A percentile compares a stretch with the other conserved stretches of the same genome.
These are phyloP conservation scores for Orcinus orca DNA, from an alignment of 2,113 vertebrate species.

Conservation along the genomic window DNA sequence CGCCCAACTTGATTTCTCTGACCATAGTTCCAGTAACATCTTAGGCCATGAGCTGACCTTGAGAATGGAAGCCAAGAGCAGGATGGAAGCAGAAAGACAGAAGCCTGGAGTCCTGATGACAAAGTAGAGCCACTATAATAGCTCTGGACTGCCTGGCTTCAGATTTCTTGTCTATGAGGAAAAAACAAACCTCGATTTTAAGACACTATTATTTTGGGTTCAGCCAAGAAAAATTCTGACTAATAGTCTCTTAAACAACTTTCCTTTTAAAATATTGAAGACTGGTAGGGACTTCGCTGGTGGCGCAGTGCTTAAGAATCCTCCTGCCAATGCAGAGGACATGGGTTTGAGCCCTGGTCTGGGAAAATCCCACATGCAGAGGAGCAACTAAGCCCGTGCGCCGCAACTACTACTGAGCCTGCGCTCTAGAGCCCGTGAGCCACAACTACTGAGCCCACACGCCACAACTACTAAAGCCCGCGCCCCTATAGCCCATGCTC, in stretches of 20 bases:
- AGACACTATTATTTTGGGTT: background rate
- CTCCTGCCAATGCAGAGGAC: too few species aligned
- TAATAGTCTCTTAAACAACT: background rate
- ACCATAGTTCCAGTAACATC: background rate
- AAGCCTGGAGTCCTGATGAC: background rate
- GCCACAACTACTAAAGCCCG: too few species aligned
- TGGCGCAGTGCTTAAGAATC: too few species aligned
- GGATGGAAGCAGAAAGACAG: background rate
- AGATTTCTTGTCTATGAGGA: background rate
- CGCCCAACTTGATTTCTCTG: background rate
- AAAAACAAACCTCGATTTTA: background rate
- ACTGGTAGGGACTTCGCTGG: too few species aligned
- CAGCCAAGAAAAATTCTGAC: background rate
- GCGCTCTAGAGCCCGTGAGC: too few species aligned
- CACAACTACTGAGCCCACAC: too few species aligned
- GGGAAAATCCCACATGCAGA: too few species aligned
- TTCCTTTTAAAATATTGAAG: conserved; percentile 11
- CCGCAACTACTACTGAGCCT: too few species aligned
- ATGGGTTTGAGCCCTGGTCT: too few species aligned
- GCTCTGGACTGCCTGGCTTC: background rate
- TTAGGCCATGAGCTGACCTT: background rate
- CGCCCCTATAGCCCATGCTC: too few species aligned
- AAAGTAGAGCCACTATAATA: background rate
- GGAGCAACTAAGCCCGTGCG: too few species aligned
- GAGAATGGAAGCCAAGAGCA: background rate